These are phyloP conservation scores for Pipistrellus pygmaeus DNA, from an alignment of 2,797 vertebrate genomes.

Conservation along the genomic window DNA sequence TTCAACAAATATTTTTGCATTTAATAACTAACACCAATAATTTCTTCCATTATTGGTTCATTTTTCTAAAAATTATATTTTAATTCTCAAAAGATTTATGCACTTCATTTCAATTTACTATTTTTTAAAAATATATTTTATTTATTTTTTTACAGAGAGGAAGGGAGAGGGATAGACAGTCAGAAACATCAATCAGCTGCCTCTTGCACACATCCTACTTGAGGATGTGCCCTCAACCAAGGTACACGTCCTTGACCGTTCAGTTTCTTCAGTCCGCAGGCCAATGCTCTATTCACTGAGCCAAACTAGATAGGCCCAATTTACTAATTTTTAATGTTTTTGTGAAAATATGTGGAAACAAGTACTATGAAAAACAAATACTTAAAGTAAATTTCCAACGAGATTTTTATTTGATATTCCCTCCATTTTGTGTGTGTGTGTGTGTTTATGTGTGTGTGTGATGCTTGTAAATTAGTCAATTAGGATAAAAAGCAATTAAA, in stretches of 20 bases:
- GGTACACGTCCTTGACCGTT: no score
- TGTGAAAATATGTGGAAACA: background rate
- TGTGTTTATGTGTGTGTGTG: background rate
- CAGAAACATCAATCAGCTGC: no score
- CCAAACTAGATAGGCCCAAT: background rate
- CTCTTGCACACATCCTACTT: no score
- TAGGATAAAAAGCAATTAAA: slow-evolving; percentile 76
- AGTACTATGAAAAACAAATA: slow-evolving; percentile 36
- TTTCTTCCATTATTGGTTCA: background rate
- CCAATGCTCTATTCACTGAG: no score
- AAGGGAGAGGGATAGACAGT: no score
- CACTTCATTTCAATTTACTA: background rate
- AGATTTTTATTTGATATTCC: slow-evolving; percentile 46
- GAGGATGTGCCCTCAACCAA: no score
- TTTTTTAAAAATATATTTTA: slow-evolving; percentile 1
- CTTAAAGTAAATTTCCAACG: slow-evolving; percentile 42
- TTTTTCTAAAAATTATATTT: slow-evolving; percentile 55
- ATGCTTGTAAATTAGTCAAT: slow-evolving; percentile 66
- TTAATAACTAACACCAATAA: slow-evolving; percentile 22
- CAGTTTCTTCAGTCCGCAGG: no score
- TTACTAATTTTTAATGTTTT: slow-evolving; percentile 29
- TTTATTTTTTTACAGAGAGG: no score
- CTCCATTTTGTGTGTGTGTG: background rate
- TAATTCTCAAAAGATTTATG: background rate
- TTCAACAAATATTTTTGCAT: background rate